These are phyloP conservation scores for Albula goreensis DNA, from an alignment of 2,113 vertebrate species.

Conservation along the genomic window DNA sequence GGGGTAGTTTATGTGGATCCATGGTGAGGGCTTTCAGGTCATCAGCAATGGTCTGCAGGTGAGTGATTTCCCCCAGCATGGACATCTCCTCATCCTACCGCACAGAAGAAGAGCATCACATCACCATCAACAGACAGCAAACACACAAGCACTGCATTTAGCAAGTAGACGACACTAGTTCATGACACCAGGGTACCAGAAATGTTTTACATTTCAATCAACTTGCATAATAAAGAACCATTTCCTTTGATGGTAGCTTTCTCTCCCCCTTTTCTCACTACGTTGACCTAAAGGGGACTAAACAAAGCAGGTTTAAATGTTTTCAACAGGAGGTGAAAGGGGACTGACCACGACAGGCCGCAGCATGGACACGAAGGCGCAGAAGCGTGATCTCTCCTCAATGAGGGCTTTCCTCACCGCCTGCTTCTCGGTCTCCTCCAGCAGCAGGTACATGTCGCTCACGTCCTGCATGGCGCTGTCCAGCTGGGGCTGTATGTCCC, in stretches of 20 bases:
- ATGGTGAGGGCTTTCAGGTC: constrained; percentile 88
- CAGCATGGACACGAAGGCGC: constrained; percentile 86
- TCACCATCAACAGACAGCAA: not conserved
- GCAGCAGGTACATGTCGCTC: constrained; percentile 84
- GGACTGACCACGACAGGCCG: constrained; percentile 85
- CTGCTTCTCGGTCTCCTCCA: constrained; percentile 92
- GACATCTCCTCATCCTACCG: constrained; percentile 90
- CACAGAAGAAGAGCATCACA: not conserved
- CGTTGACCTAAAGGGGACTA: not conserved
- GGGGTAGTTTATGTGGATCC: constrained; percentile 93
- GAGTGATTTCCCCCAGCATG: constrained; percentile 91
- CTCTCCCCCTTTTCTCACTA: too few species aligned
- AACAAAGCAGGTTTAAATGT: not conserved
- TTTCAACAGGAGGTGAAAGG: not conserved
- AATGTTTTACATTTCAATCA: not conserved
- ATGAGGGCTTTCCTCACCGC: constrained; percentile 82
- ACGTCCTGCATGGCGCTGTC: constrained; percentile 90
- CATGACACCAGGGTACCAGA: not conserved
- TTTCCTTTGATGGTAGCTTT: too few species aligned
- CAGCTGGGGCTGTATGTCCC: constrained; percentile 91
- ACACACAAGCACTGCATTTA: not conserved
- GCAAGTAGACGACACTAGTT: not conserved
- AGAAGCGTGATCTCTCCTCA: constrained; percentile 86
- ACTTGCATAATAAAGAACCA: not conserved
- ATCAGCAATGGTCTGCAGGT: constrained; percentile 89